These are phyloP conservation scores for Cettia cetti DNA, from an alignment of 2,113 vertebrate genomes.

Conservation along the genomic window DNA sequence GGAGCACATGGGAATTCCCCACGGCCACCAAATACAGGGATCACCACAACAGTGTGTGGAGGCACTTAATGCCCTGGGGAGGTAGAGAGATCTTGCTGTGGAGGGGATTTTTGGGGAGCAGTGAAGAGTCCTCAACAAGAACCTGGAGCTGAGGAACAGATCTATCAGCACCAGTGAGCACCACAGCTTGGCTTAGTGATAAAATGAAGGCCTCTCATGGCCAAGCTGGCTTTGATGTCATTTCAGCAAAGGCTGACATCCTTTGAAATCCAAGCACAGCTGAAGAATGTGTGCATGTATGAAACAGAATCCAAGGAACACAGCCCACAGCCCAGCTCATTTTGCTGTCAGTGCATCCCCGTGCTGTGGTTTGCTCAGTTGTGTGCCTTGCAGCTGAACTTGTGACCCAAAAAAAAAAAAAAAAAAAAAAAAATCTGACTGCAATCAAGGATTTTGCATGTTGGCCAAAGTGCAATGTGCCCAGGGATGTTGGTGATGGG, in stretches of 20 bases:
- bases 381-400: not conserved
- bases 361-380: not conserved
- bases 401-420: not conserved
- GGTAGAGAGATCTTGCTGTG: accelerated
- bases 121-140: not conserved
- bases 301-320: not conserved
- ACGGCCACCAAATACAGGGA: accelerated
- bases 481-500: not conserved
- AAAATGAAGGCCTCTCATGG: not conserved
- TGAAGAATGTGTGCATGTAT: not conserved
- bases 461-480: not conserved
- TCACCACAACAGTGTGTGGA: not conserved
- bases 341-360: not conserved
- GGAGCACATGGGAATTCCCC: accelerated
- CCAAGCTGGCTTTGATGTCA: not conserved
- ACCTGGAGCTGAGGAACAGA: not conserved
- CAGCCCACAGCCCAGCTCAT: not conserved
- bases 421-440: not conserved
- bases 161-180: not conserved
- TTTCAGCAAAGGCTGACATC: not conserved
- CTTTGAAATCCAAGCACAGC: not conserved
- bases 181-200: not conserved
- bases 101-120: not conserved
- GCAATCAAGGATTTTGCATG: not conserved
- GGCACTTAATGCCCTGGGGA: not conserved